Percentiles rank a stretch among this genome's conserved stretches.
Conservation (phyloP, 2,797 vertebrate genomes). For the Urophycis tenuis region DNA sequence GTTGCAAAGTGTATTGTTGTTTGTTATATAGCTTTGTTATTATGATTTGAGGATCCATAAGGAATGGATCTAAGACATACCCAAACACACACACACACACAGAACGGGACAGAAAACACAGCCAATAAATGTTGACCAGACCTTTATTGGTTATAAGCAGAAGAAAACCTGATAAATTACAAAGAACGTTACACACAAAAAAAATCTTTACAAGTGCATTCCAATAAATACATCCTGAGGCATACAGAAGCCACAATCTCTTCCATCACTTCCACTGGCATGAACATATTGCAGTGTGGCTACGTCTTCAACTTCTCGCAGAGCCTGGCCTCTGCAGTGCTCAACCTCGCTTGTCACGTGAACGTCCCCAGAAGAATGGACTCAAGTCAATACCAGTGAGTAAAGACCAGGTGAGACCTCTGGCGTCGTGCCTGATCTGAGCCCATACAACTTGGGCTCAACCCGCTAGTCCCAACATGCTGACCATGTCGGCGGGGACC, state of each 20-base stretch:
- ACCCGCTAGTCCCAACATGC: not conserved
- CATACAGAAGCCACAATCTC: slow-evolving; percentile 13
- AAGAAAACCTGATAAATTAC: not conserved
- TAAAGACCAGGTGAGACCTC: not conserved
- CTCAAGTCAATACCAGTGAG: not conserved
- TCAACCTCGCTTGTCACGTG: not conserved
- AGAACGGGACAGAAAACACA: not conserved
- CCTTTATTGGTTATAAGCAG: not conserved
- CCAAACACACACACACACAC: not conserved
- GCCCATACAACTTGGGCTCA: not conserved
- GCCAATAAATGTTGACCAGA: slow-evolving; percentile 33
- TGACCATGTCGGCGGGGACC: not conserved
- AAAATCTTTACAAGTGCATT: slow-evolving; percentile 17
- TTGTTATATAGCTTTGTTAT: not conserved
- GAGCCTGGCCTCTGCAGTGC: not conserved
- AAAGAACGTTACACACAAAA: slow-evolving; percentile 12
- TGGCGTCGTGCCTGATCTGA: not conserved
- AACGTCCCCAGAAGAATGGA: not conserved
- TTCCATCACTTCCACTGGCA: slow-evolving; percentile 28
- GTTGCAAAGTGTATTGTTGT: not conserved
- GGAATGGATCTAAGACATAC: not conserved
- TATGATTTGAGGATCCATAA: not conserved
- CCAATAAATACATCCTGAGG: slow-evolving; percentile 47
- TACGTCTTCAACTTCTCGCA: not conserved
- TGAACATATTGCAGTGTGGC: not conserved